Percentiles rank a stretch among this genome's conserved stretches.
Conservation (phyloP, 2,113 vertebrate genomes). For the Chunga burmeisteri region DNA sequence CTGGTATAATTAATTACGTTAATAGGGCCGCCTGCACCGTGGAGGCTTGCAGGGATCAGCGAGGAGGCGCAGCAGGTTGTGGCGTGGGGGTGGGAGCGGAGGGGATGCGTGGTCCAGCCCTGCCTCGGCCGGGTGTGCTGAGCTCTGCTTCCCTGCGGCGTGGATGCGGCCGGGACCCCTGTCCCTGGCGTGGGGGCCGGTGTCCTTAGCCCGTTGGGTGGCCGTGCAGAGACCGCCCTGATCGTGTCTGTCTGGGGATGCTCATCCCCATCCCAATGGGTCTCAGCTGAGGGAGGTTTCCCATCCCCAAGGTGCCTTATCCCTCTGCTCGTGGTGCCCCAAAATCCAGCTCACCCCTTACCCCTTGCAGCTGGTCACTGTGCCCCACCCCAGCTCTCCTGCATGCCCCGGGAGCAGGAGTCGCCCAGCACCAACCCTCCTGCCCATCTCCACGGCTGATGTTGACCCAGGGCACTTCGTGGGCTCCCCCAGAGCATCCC, state of each 20-base stretch:
- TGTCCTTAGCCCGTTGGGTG: rapidly evolving
- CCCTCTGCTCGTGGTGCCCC: rapidly evolving
- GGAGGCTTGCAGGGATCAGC: neutral
- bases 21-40: neutral
- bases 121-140: neutral
- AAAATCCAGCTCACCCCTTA: neutral
- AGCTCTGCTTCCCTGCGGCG: neutral
- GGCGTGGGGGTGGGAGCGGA: rapidly evolving
- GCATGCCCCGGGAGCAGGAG: rapidly evolving
- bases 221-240: neutral
- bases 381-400: neutral
- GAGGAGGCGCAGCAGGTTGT: rapidly evolving
- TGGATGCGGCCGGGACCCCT: neutral
- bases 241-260: neutral
- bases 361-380: neutral
- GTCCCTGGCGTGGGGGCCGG: rapidly evolving
- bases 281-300: neutral
- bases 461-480: neutral
- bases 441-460: neutral
- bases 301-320: neutral
- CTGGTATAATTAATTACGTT: constrained; percentile 42
- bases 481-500: neutral
- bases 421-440: neutral
- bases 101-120: neutral
- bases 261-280: rapidly evolving